These are phyloP conservation scores for Drosophila maculinotata DNA, from an alignment of 2,888 invertebrate species.

Conservation along the genomic window DNA sequence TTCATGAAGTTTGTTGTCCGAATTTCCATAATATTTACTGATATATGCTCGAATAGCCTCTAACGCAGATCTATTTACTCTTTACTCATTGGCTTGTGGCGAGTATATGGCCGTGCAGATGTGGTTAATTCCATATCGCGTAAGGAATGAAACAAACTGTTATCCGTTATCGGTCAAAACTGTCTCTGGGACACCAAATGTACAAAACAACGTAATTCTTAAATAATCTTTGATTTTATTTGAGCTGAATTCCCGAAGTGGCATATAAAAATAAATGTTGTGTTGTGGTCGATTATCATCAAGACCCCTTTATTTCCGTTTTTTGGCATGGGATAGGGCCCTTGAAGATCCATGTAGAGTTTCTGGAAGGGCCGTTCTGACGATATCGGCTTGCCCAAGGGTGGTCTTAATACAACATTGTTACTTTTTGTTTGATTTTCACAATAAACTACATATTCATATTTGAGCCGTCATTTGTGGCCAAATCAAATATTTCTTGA, in stretches of 20 bases:
- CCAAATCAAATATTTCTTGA: slow-evolving; percentile 4
- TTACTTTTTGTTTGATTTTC: slow-evolving; percentile 7
- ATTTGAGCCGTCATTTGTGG: slow-evolving; percentile 5
- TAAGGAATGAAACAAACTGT: neutral
- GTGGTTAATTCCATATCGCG: too few relatives aligned
- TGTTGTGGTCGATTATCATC: too few relatives aligned
- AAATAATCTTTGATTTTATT: neutral
- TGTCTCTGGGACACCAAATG: neutral
- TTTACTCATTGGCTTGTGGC: neutral
- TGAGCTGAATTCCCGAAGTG: neutral
- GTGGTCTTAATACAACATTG: slow-evolving; percentile 10
- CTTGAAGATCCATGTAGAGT: slow-evolving; percentile 2
- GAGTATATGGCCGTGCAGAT: too few relatives aligned
- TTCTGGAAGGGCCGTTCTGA: slow-evolving; percentile 15
- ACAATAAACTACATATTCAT: slow-evolving; percentile 5
- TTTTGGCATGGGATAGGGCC: neutral
- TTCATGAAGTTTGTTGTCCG: too few relatives aligned
- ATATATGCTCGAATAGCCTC: neutral
- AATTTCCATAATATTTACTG: too few relatives aligned
- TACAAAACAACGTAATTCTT: neutral
- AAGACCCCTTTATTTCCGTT: too few relatives aligned
- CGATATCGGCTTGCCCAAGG: too few relatives aligned
- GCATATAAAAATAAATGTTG: neutral
- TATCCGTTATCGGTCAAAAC: neutral
- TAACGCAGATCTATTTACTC: neutral